Conservation (phyloP, 2,888 invertebrate genomes). For the Shargacucullia verbasci region DNA sequence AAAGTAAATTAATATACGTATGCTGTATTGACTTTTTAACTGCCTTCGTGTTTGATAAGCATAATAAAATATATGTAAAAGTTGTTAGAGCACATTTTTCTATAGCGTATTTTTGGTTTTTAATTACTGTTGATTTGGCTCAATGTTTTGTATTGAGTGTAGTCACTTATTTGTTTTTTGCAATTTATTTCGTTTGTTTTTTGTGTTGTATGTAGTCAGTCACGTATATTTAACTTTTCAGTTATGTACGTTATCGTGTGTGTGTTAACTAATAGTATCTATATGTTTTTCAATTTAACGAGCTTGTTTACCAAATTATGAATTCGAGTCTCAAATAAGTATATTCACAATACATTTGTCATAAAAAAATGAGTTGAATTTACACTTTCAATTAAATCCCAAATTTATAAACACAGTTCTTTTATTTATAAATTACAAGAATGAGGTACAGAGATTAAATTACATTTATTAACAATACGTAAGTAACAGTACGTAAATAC, state of each 20-base stretch:
- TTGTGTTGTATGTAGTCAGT: neutral
- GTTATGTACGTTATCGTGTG: slow-evolving; percentile 8
- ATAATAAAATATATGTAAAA: too few relatives aligned
- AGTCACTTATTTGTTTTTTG: neutral
- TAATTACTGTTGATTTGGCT: neutral
- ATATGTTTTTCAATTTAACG: neutral
- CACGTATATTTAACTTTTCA: slow-evolving; percentile 7
- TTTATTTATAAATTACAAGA: too few relatives aligned
- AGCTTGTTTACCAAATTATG: slow-evolving; percentile 28
- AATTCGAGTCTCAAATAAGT: slow-evolving; percentile 10
- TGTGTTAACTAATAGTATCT: too few relatives aligned
- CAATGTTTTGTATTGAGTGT: neutral
- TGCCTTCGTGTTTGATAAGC: too few relatives aligned
- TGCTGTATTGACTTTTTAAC: too few relatives aligned
- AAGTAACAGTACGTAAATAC: too few relatives aligned
- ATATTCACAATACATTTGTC: neutral
- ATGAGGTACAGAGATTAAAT: too few relatives aligned
- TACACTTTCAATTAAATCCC: too few relatives aligned
- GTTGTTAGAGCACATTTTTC: too few relatives aligned
- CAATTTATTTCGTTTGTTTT: neutral
- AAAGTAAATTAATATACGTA: too few relatives aligned
- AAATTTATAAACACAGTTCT: neutral
- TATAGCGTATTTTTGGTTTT: neutral
- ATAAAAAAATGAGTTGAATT: too few relatives aligned
- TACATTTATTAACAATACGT: too few relatives aligned